Conservation (phyloP, 1,140 invertebrate species). For the Acromyrmex charruanus region DNA sequence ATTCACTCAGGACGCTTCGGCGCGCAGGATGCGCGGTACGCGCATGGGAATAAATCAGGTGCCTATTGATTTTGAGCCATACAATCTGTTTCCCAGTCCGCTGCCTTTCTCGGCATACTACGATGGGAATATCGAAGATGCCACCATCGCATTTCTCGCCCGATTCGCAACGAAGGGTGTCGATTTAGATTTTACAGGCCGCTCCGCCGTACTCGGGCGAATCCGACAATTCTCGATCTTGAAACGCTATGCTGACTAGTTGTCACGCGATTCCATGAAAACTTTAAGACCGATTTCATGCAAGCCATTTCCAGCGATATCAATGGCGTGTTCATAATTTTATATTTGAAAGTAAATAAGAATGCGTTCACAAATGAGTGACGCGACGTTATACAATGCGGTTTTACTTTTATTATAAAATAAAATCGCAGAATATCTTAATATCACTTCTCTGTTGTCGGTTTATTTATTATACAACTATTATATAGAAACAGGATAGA, state of each 20-base stretch:
- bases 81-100: conserved; percentile 75
- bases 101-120: conserved; percentile 45
- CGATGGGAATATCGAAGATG: conserved; percentile 57
- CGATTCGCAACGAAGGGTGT: conserved; percentile 50
- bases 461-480: background rate
- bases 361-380: background rate
- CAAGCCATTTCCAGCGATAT: background rate
- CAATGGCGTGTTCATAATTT: background rate
- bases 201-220: background rate
- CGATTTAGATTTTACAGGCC: conserved; percentile 50
- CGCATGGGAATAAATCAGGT: conserved; percentile 79
- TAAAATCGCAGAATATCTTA: background rate
- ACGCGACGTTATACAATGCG: background rate
- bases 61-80: conserved; percentile 79
- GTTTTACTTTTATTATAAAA: background rate
- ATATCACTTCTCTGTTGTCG: background rate
- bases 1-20: conserved; percentile 47
- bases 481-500: background rate
- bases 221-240: conserved; percentile 2
- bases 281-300: background rate
- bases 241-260: conserved; percentile 33
- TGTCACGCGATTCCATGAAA: conserved; percentile 6
- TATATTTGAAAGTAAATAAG: conserved; percentile 1
- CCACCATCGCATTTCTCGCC: conserved; percentile 44
- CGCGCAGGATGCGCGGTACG: conserved; percentile 45